Evolutionary conservation across 2,888 invertebrate species (phyloP), one percentile per base, ranked within the genome.

Genomic region (Hypsopygia costalis): DNA sequence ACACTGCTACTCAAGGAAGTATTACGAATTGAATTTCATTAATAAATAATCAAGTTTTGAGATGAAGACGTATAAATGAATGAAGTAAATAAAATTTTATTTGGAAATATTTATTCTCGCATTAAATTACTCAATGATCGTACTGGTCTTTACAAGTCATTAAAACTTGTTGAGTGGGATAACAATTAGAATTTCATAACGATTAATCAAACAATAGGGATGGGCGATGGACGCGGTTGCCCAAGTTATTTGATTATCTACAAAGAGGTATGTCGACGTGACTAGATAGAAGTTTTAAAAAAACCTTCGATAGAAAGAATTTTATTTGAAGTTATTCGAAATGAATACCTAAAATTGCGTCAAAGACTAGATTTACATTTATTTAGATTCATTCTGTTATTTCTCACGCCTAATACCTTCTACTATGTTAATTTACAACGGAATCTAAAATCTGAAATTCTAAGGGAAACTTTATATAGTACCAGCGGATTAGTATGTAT

Each of bases 121-220:
- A 25, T 8, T 25, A 25, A 29, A 34, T 40, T 40, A 31, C 38
- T 12, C 11, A 42, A 38, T 30, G 11, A 34, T 6, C 25, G 33
- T 21, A 21, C 22, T 25, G 31, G 10, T 1, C n/a, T 33, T 12
- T 22, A n/a, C 12, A 32, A 33, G n/a, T 27, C 32, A 31, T 31
- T 22, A 38, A n/a, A 32, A 20, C 25, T 25, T 25, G 6, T 25
- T 25, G 25, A 25, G 2, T 25, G n/a, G 25, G 25, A 25, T 6
- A 25, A 31, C 27, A 33, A 39, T 32, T 28, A 39, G 20, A 9
- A 39, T 39, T 33, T 33, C 33, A 6, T 33, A 39, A 34, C 33
- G 34, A 39, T 37, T 10, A 22, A 31, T 25, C 6, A 25, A 36
- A 22, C 22, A 31, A 11, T 37, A 25, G 6, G 25, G 25, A 25